Evolutionary conservation across 2,797 vertebrate genomes (phyloP).

Genomic region (Semaprochilodus insignis): DNA sequence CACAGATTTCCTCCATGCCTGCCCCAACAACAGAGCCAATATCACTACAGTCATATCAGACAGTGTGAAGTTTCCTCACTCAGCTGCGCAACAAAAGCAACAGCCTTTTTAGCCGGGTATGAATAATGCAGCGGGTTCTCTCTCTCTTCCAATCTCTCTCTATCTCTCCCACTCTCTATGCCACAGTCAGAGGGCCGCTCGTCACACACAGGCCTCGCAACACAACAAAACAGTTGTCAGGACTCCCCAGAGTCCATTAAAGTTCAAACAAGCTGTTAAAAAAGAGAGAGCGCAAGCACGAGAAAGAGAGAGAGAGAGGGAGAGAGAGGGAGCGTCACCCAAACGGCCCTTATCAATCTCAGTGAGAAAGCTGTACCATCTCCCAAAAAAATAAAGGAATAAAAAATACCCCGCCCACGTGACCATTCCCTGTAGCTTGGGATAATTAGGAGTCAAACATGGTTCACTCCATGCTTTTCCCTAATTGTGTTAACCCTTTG

Average conservation of each 20-base stretch:
- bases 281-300: conserved; percentile 44
- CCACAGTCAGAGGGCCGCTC: conserved; percentile 48
- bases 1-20: conserved; percentile 38
- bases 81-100: conserved; percentile 78
- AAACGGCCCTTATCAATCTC: conserved; percentile 51
- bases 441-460: conserved; percentile 95
- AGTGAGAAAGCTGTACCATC: conserved; percentile 31
- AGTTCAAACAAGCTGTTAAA: conserved; percentile 81
- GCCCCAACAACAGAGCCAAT: conserved; percentile 53
- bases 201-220: conserved; percentile 55
- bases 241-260: conserved; percentile 80
- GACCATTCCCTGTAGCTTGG: conserved; percentile 88
- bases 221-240: conserved; percentile 81
- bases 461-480: conserved; percentile 85
- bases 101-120: conserved; percentile 76
- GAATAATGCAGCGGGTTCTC: conserved; percentile 77
- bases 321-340: conserved; percentile 56
- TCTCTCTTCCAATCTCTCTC: conserved; percentile 62
- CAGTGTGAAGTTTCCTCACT: conserved; percentile 74
- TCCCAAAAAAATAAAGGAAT: conserved; percentile 40
- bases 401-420: conserved; percentile 72
- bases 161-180: conserved; percentile 28
- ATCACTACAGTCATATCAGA: conserved; percentile 64
- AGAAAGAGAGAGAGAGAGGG: conserved; percentile 33
- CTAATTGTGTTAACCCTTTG: conserved; percentile 98